Evolutionary conservation across 2,888 invertebrate species (phyloP), one percentile per base, ranked within the genome.

Genomic region (Agrotis clavis): DNA sequence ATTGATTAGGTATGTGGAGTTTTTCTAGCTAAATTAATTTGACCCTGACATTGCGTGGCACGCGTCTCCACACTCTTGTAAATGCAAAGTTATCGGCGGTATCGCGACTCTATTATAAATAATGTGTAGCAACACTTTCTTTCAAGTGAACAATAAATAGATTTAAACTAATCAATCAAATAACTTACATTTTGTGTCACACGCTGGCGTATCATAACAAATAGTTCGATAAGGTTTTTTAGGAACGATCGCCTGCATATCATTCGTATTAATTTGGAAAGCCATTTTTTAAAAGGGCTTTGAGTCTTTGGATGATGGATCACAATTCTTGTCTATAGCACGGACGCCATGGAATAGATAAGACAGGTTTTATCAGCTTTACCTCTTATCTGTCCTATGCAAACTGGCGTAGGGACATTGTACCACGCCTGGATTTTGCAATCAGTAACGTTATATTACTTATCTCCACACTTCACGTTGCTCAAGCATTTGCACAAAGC

Each of bases 91-190:
- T 30, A 51, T n/a, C n/a, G n/a, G n/a, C n/a, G n/a, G n/a, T n/a
- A n/a, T 21, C 16, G 51, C 30, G 45, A 19, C 18, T n/a, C n/a
- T 19, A 30, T n/a, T n/a, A n/a, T n/a, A n/a, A n/a, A n/a, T 9
- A 1, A 30, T 19, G n/a, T 35, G 4, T 48, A 41, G 56, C 13
- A 47, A 68, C 16, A 50, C 19, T 69, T 11, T 19, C 50, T 19
- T n/a, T 16, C 30, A 35, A n/a, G 35, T 21, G 41, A 72, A 50
- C 18, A 71, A 63, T n/a, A 21, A 25, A 50, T 30, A 6, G 7
- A 25, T 56, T 48, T 47, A 63, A 48, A 48, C n/a, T 41, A 48
- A 54, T 63, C 25, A 71, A 71, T 63, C 72, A 72, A 35, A 72
- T 59, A 51, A 16, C 18, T 45, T 14, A 25, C 25, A 63, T 35